Base-by-base conservation (phyloP, 1,140 invertebrate genomes). In the Plectus sambesii region DNA sequence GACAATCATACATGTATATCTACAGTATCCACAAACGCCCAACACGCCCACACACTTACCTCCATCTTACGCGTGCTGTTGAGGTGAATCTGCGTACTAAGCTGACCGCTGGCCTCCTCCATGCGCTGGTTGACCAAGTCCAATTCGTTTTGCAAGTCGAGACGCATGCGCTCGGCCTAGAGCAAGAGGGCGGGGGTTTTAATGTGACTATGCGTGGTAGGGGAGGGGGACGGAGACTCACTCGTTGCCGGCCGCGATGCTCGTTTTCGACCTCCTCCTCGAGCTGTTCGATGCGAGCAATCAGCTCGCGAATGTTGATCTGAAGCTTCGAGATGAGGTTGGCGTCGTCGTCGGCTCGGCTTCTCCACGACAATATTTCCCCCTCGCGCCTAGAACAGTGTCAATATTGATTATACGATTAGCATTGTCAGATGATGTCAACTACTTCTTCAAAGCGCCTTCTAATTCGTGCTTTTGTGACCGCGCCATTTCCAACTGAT, bases 11-110 rank as follows among this genome's bases (percentile, higher is more conserved):
- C n/a, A n/a, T n/a, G n/a, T n/a, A n/a, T 24, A 40, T 12, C 22
- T 56, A 26, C 53, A 56, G 53, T 27, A 56, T 46, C 8, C 17
- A 4, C n/a, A 19, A 9, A 25, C 48, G 8, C 5, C n/a, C n/a
- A n/a, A 35, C 5, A 23, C 9, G 19, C 6, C 22, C 5, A n/a
- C 0, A 23, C 15, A 25, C 23, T 23, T 2, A 61, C 55, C 33
- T 98, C 93, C 63, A 87, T 84, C 74, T 96, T 90, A 58, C 90
- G 83, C 75, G 94, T 93, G 80, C 96, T 97, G 81, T 97, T 97
- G 61, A 97, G 80, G 73, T 98, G 93, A 71, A 94, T 85, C 76
- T 98, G 90, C 58, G 90, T 88, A 41, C 86, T 85, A 49, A 92
- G 96, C 59, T 90, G 92, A 74, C 92, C 92, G 74, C 89, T 92